These are phyloP conservation scores for Neoaliturus tenellus DNA, from an alignment of 2,888 invertebrate genomes.

Conservation along the genomic window DNA sequence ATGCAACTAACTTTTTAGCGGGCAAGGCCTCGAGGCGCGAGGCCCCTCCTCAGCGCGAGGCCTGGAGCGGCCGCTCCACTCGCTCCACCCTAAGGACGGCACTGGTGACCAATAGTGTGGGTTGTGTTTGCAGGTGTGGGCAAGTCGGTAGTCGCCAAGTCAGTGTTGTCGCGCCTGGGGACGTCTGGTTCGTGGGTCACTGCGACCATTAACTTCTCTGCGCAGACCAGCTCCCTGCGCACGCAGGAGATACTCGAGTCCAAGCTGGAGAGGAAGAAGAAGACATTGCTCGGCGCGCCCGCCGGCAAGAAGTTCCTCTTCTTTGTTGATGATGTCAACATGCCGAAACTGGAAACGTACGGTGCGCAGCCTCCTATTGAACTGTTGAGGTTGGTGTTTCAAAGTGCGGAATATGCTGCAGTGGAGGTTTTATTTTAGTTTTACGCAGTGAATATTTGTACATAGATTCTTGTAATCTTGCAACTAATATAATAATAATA, in stretches of 20 bases:
- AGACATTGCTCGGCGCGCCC: slow-evolving; percentile 88
- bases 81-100: too few species aligned
- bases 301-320: slow-evolving; percentile 88
- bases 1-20: too few species aligned
- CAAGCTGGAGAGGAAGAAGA: slow-evolving; percentile 89
- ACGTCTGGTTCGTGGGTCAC: slow-evolving; percentile 81
- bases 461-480: too few species aligned
- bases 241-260: slow-evolving; percentile 91
- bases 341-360: slow-evolving; percentile 91
- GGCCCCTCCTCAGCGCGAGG: too few species aligned
- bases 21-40: too few species aligned
- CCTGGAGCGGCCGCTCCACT: too few species aligned
- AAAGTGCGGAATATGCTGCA: too few species aligned
- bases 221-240: slow-evolving; percentile 90
- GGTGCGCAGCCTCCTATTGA: slow-evolving; percentile 96
- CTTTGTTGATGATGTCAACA: slow-evolving; percentile 95
- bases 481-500: too few species aligned
- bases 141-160: slow-evolving; percentile 90
- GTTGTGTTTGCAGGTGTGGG: slow-evolving; percentile 84
- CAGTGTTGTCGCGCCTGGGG: slow-evolving; percentile 81
- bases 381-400: slow-evolving; percentile 79
- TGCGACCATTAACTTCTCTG: slow-evolving; percentile 91
- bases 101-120: slow-evolving; percentile 93
- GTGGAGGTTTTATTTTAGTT: too few species aligned
- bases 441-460: too few species aligned